Conservation (phyloP, 2,888 invertebrate species). For the Parnassius smintheus region DNA sequence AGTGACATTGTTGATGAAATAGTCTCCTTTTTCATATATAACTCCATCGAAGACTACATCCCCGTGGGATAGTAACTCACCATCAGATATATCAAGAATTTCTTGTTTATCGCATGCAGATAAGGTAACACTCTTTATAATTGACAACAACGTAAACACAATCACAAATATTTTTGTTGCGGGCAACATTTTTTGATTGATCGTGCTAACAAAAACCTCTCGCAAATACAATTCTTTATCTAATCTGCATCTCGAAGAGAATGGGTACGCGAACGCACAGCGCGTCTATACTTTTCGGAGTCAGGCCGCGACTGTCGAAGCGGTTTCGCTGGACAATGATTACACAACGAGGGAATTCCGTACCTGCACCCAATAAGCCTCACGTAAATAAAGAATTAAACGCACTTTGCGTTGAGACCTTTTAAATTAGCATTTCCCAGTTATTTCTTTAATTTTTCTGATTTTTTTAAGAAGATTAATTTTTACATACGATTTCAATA, state of each 20-base stretch:
- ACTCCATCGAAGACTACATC: conserved; percentile 42
- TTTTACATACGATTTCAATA: no score
- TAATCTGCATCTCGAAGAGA: conserved; percentile 9
- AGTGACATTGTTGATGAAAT: conserved; percentile 40
- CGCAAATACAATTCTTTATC: conserved; percentile 1
- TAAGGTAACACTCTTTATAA: conserved; percentile 31
- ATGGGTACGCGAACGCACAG: not conserved
- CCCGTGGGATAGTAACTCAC: conserved; percentile 38
- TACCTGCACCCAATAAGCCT: conserved; percentile 17
- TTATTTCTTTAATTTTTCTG: not conserved
- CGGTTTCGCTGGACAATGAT: conserved; percentile 28
- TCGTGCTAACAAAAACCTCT: conserved; percentile 18
- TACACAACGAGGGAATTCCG: conserved; percentile 52
- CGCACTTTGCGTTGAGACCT: conserved; percentile 4
- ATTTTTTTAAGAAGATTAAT: no score
- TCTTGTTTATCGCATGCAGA: conserved; percentile 39
- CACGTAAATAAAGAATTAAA: conserved; percentile 28
- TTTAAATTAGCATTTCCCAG: conserved; percentile 2
- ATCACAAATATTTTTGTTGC: conserved; percentile 29
- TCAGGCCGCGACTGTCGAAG: conserved; percentile 18
- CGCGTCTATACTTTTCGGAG: conserved; percentile 13
- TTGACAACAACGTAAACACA: conserved; percentile 32
- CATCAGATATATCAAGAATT: conserved; percentile 45
- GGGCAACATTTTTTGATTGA: conserved; percentile 16
- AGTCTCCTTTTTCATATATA: conserved; percentile 43